phyloP scores from a whole-genome alignment of 2,888 invertebrate species.

The Hirtodrosophila cameraria region DNA sequence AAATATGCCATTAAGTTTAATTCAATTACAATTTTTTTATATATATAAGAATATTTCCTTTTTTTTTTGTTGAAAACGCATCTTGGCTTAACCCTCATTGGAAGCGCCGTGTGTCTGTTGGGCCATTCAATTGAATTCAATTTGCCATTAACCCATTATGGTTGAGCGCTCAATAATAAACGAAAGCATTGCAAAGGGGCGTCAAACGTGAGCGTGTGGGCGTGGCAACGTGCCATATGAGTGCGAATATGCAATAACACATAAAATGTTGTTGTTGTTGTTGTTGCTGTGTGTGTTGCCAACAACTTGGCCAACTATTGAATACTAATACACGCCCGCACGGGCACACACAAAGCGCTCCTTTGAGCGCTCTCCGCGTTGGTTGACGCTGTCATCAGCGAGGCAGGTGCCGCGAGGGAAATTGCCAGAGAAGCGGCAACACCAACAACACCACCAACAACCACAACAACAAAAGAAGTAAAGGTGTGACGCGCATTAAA shows the following conservation, averaged over 20 bases:
- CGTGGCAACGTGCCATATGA: slow-evolving; percentile 22
- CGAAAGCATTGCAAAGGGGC: slow-evolving; percentile 24
- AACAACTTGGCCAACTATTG: slow-evolving; percentile 68
- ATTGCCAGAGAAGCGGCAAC: slow-evolving; percentile 44
- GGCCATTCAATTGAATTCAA: slow-evolving; percentile 72
- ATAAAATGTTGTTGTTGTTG: slow-evolving; percentile 52
- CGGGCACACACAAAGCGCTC: slow-evolving; percentile 66
- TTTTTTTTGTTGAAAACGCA: slow-evolving; percentile 56
- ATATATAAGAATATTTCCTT: slow-evolving; percentile 52
- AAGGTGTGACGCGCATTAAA: slow-evolving; percentile 67
- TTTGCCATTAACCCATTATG: slow-evolving; percentile 80
- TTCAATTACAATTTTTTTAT: slow-evolving; percentile 76
- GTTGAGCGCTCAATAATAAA: slow-evolving; percentile 72
- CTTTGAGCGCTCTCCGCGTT: slow-evolving; percentile 63
- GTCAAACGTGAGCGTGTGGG: slow-evolving; percentile 3
- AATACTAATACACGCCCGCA: slow-evolving; percentile 69
- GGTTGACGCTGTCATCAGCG: slow-evolving; percentile 51
- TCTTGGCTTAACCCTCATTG: slow-evolving; percentile 19
- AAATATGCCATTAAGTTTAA: slow-evolving; percentile 81
- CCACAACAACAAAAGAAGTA: slow-evolving; percentile 32
- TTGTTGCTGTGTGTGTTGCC: slow-evolving; percentile 21
- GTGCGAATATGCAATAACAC: slow-evolving; percentile 75
- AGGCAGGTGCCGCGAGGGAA: slow-evolving; percentile 41
- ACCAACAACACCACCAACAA: slow-evolving; percentile 1
- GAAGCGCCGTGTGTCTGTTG: slow-evolving; percentile 7